Base-by-base conservation (phyloP, 2,113 vertebrate genomes). In the Psettodes erumei region DNA sequence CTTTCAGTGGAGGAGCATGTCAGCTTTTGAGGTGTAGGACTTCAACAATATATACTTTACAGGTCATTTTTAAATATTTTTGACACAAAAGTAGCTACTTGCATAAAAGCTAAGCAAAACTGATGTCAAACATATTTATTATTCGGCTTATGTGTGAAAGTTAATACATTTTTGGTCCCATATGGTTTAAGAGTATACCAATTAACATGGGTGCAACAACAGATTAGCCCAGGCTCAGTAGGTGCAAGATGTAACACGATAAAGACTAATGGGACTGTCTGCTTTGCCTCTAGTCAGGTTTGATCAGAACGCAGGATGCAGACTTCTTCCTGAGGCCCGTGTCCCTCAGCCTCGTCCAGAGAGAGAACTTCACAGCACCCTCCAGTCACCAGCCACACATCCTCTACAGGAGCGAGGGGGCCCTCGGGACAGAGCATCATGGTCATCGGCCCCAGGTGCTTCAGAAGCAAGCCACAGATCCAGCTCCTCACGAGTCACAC, bases 241-340 rank as follows among this genome's bases (percentile, higher is more conserved):
- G 7, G 8, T 18, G 8, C 4, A 21, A 53, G 30, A 15, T 6
- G 23, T 25, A 25, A 2, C 35, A 2, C 37, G 60, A 16, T 60
- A 15, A 61, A 73, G 70, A 56, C 50, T 84, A 65, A 93, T 59
- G 27, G 18, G 2, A 71, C 45, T 61, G 59, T 91, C 66, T 89
- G 68, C 88, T 87, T 89, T 81, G 72, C 86, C 74, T 95, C 73
- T 90, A 97, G 96, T 95, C 95, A 88, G 96, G 96, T 92, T 91
- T 97, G 89, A 96, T 97, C 86, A 94, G 96, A 77, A 96, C 96
- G 0, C 88, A 92, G 63, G 94, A 95, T 9, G 91, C 91, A 0
- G 96, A 97, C 89, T 97, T 95, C 87, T 94, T 96, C 79, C 79
- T 97, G 45, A 95, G 91, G 88, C 96, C 96, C 0, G 92, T 97